Base-by-base conservation (phyloP, 2,888 invertebrate species). In the Brachyptera putata region DNA sequence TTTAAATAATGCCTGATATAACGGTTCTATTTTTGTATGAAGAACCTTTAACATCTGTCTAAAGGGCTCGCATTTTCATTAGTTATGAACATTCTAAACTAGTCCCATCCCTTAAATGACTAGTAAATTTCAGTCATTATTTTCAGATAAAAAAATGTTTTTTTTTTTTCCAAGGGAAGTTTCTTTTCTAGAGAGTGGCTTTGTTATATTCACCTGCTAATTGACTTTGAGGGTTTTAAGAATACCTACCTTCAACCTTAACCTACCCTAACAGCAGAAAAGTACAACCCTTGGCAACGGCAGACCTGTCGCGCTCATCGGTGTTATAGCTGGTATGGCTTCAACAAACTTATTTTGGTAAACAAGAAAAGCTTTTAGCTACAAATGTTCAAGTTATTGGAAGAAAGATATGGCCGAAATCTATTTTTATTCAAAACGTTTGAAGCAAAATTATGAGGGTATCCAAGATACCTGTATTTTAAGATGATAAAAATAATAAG, bases 41-140 rank as follows among this genome's bases (percentile, higher is more conserved):
- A 30, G 11, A 30, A 7, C 30, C 30, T 4, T 9, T 39, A 39
- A n/a, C 39, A 39, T 39, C 39, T 39, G 39, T 14, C 39, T 39
- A n/a, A 30, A 7, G 7, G 11, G 30, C 30, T 30, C 11, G 30
- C 11, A n/a, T n/a, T n/a, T n/a, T n/a, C n/a, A n/a, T n/a, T 2
- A 3, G 37, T 9, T 4, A n/a, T 4, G 37, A 16, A 18, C 55
- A 60, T 46, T 30, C 59, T 43, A 53, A 25, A n/a, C 43, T 24
- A 13, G 30, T 46, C 26, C 13, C 55, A 55, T 25, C 59, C 60
- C 60, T 14, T 41, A 60, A 60, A 60, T 60, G 60, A 55, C 60
- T 56, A 60, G 60, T 60, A 55, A n/a, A 60, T 60, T 60, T 60
- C 18, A 46, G 56, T 56, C 60, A 56, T 60, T 60, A 60, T 60